A percentile compares a stretch with the other conserved stretches of the same genome.
Conservation (phyloP, 2,888 invertebrate genomes). For the Oeneis ivallda region DNA sequence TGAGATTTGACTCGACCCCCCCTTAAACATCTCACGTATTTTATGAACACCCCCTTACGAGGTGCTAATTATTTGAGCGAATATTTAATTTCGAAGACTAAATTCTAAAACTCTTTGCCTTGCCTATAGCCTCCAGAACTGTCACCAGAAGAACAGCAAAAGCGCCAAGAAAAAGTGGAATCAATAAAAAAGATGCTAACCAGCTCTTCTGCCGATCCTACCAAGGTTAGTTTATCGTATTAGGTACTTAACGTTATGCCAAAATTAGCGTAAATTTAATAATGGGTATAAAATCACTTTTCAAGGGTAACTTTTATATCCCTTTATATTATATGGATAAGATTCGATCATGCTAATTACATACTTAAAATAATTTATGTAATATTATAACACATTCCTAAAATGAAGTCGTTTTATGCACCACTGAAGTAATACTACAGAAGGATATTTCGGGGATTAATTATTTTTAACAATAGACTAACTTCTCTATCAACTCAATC, state of each 20-base stretch:
- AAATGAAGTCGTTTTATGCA: background rate
- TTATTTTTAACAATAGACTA: background rate
- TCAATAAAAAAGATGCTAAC: conserved; percentile 95
- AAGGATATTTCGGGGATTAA: background rate
- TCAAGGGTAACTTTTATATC: background rate
- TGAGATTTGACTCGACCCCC: too few relatives aligned
- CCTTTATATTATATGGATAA: too few relatives aligned
- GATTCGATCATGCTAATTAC: too few relatives aligned
- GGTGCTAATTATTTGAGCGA: too few relatives aligned
- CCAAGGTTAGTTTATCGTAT: conserved; percentile 56
- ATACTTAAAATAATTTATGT: too few relatives aligned
- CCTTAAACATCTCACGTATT: too few relatives aligned
- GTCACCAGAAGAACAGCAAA: conserved; percentile 91
- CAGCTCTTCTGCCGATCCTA: conserved; percentile 80
- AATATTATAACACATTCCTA: background rate
- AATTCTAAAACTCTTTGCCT: background rate
- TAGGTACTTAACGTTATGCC: background rate
- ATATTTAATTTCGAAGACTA: too few relatives aligned
- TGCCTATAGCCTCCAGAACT: conserved; percentile 89
- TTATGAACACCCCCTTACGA: too few relatives aligned
- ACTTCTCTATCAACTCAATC: background rate
- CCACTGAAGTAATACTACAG: background rate
- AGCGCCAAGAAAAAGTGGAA: conserved; percentile 92
- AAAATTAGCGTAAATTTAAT: background rate
- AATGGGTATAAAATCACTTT: background rate